Percentiles rank a stretch among this genome's conserved stretches.
Conservation (phyloP, 2,113 vertebrate genomes). For the Cyprinodon tularosa region DNA sequence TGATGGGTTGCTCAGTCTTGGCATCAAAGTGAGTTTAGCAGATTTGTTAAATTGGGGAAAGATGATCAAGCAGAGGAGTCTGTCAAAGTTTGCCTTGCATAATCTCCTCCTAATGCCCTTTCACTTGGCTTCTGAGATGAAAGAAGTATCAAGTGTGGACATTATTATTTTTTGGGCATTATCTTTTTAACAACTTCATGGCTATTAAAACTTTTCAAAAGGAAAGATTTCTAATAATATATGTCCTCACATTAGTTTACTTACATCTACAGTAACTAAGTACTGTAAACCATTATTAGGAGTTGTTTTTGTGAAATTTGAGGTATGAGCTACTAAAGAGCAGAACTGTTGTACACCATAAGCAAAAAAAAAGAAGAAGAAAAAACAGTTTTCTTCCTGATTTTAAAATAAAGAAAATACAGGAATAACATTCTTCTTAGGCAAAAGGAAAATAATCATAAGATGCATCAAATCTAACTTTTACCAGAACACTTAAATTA, state of each 20-base stretch:
- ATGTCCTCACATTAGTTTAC: background rate
- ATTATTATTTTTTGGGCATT: slow-evolving; percentile 10
- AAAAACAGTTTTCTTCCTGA: no score
- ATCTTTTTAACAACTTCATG: background rate
- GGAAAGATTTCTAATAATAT: background rate
- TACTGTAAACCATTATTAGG: background rate
- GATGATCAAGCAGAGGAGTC: slow-evolving; percentile 33
- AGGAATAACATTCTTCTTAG: background rate
- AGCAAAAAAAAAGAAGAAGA: background rate
- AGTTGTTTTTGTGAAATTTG: background rate
- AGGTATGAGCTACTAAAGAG: background rate
- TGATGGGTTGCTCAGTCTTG: slow-evolving; percentile 32
- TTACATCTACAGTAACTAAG: background rate
- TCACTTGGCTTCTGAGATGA: slow-evolving; percentile 21
- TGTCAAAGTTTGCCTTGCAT: slow-evolving; percentile 39
- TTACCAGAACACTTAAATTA: slow-evolving; percentile 25
- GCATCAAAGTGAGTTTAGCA: slow-evolving; percentile 50
- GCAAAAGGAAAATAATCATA: background rate
- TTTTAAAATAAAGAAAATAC: background rate
- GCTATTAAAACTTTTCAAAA: slow-evolving; percentile 7
- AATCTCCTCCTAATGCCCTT: slow-evolving; percentile 20
- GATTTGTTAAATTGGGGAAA: slow-evolving; percentile 46
- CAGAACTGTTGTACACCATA: background rate
- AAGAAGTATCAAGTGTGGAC: background rate
- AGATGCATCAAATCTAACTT: slow-evolving; percentile 9